Percentiles rank a stretch among this genome's conserved stretches.
Conservation (phyloP, 2,113 vertebrate species). For the Carlito syrichta region DNA sequence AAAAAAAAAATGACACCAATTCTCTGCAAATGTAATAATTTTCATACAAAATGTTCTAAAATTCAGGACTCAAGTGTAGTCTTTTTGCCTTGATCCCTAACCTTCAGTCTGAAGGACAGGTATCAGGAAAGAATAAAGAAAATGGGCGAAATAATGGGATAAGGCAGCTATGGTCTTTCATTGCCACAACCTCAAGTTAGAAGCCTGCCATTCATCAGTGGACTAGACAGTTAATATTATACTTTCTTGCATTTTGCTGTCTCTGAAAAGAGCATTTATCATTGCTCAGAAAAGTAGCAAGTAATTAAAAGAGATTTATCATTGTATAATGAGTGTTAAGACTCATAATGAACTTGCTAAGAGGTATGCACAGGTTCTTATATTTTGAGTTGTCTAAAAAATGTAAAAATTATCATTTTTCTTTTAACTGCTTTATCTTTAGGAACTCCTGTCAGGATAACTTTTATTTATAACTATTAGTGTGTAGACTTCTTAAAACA, state of each 20-base stretch:
- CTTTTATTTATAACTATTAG: not conserved
- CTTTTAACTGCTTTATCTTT: not conserved
- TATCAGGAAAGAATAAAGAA: conserved; percentile 42
- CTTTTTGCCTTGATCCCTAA: conserved; percentile 56
- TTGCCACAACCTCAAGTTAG: conserved; percentile 31
- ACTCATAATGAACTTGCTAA: not conserved
- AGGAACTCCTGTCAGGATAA: not conserved
- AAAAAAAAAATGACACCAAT: not conserved
- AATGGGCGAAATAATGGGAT: conserved; percentile 17
- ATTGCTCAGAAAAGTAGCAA: conserved; percentile 30
- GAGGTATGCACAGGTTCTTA: not conserved
- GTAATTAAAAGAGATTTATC: not conserved
- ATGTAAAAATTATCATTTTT: conserved; percentile 16
- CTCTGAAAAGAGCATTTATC: not conserved
- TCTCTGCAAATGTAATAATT: conserved; percentile 44
- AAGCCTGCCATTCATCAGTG: conserved; percentile 33
- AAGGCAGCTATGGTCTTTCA: conserved; percentile 29
- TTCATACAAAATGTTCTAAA: conserved; percentile 58
- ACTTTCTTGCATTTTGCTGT: conserved; percentile 10
- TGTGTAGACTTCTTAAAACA: not conserved
- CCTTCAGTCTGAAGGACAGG: not conserved
- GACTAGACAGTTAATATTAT: not conserved
- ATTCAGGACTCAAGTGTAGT: conserved; percentile 42
- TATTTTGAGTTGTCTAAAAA: not conserved
- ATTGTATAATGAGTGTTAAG: not conserved